phyloP scores from a whole-genome alignment of 2,888 invertebrate species.

The Allygus modestus region DNA sequence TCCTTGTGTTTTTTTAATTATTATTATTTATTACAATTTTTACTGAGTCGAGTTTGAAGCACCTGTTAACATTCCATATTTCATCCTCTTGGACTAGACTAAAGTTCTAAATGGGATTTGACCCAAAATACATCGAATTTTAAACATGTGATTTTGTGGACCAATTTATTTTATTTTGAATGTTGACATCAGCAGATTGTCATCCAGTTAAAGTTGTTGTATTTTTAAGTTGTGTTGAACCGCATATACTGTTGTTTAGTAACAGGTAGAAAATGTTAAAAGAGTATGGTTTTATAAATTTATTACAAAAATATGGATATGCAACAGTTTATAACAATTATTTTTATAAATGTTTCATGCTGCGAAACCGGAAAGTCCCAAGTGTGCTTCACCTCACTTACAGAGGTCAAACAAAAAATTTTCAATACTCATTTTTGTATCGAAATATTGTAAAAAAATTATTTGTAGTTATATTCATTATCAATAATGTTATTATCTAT shows the following conservation, averaged over 20 bases:
- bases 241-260: constrained; percentile 49
- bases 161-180: constrained; percentile 65
- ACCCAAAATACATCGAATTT: constrained; percentile 69
- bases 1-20: constrained; percentile 42
- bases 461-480: constrained; percentile 54
- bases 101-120: constrained; percentile 56
- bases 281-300: constrained; percentile 52
- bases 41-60: constrained; percentile 63
- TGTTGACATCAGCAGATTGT: constrained; percentile 31
- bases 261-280: constrained; percentile 9
- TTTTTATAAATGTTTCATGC: constrained; percentile 54
- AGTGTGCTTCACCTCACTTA: constrained; percentile 62
- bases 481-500: constrained; percentile 60
- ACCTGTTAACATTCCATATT: constrained; percentile 65
- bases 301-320: constrained; percentile 34
- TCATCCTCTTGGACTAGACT: constrained; percentile 55
- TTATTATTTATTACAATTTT: constrained; percentile 54
- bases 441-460: constrained; percentile 46
- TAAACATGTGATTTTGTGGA: constrained; percentile 69
- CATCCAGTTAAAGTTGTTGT: constrained; percentile 51
- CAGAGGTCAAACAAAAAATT: constrained; percentile 52
- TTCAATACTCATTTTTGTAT: constrained; percentile 61
- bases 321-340: constrained; percentile 34
- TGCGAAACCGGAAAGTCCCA: constrained; percentile 53
- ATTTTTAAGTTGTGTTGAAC: constrained; percentile 52